Percentiles rank a stretch among this genome's conserved stretches.
phyloP scores from a whole-genome alignment of 2,888 invertebrate genomes.

The Chaetoderma sp. region DNA sequence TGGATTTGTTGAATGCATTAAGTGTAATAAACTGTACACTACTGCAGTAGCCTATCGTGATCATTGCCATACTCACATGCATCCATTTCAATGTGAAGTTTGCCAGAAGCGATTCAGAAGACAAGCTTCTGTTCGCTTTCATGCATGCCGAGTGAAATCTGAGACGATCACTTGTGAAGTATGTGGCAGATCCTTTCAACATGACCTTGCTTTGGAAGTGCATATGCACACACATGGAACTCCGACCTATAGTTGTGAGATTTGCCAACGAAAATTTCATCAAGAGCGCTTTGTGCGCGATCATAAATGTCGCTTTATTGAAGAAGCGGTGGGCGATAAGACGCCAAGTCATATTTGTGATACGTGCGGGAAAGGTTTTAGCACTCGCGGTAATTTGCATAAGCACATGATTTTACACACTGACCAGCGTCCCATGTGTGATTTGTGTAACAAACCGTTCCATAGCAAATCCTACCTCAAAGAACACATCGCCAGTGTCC shows the following conservation, averaged over 20 bases:
- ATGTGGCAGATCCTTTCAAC: conserved; percentile 71
- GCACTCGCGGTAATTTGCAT: too few relatives aligned
- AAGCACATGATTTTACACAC: too few relatives aligned
- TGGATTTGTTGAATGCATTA: conserved; percentile 54
- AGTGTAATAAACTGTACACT: conserved; percentile 53
- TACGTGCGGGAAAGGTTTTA: too few relatives aligned
- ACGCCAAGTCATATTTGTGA: too few relatives aligned
- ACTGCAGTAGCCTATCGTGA: conserved; percentile 62
- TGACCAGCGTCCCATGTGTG: too few relatives aligned
- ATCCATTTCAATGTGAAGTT: conserved; percentile 62
- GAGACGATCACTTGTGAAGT: conserved; percentile 72
- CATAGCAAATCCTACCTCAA: too few relatives aligned
- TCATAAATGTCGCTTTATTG: too few relatives aligned
- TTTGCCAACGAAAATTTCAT: conserved; percentile 71
- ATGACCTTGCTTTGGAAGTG: conserved; percentile 69
- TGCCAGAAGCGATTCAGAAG: conserved; percentile 61
- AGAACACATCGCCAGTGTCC: too few relatives aligned
- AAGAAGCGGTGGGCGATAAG: too few relatives aligned
- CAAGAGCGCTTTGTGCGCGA: conserved; percentile 70
- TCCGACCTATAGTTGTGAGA: conserved; percentile 68
- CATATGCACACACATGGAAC: conserved; percentile 71
- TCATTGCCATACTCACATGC: conserved; percentile 67
- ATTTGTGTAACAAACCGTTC: too few relatives aligned
- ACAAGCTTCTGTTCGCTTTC: conserved; percentile 47
- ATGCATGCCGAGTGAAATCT: too few relatives aligned